Evolutionary conservation across 2,888 invertebrate species (phyloP).

Genomic region (Aphelenchoides bicaudatus): DNA sequence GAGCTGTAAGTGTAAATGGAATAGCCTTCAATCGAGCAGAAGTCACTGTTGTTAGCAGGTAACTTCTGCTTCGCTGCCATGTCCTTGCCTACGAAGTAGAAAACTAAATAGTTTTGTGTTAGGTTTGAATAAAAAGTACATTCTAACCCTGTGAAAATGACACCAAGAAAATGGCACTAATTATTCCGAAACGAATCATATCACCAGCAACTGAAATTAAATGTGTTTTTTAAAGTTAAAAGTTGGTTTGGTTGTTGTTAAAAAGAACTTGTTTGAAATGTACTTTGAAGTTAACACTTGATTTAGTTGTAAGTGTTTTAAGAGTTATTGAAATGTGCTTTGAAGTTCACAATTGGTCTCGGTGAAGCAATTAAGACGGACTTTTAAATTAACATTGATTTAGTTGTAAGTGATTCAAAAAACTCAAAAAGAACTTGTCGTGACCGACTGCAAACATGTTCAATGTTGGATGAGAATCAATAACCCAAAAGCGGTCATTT

Average conservation of each 20-base stretch:
- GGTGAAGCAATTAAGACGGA: too few relatives aligned
- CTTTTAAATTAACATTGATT: too few relatives aligned
- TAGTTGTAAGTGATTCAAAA: too few relatives aligned
- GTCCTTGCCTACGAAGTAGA: slow-evolving; percentile 81
- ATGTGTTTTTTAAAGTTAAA: too few relatives aligned
- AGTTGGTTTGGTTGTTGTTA: too few relatives aligned
- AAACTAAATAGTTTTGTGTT: slow-evolving; percentile 61
- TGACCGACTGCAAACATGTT: slow-evolving; percentile 99
- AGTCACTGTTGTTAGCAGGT: slow-evolving; percentile 39
- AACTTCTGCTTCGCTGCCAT: slow-evolving; percentile 56
- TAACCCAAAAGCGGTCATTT: slow-evolving; percentile 94
- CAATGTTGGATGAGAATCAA: slow-evolving; percentile 86
- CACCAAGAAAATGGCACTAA: slow-evolving; percentile 86
- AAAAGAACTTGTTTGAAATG: too few relatives aligned
- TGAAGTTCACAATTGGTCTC: too few relatives aligned
- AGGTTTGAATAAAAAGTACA: background rate
- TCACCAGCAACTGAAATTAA: slow-evolving; percentile 96
- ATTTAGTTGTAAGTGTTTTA: too few relatives aligned
- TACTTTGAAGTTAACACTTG: too few relatives aligned
- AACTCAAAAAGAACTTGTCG: too few relatives aligned
- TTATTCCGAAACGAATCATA: slow-evolving; percentile 95
- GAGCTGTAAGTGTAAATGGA: slow-evolving; percentile 66
- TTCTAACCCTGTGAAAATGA: slow-evolving; percentile 83
- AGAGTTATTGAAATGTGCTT: too few relatives aligned
- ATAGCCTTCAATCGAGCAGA: slow-evolving; percentile 45